A percentile compares a stretch with the other conserved stretches of the same genome.
phyloP scores from a whole-genome alignment of 2,888 invertebrate genomes.

The Xiphydria camelus region DNA sequence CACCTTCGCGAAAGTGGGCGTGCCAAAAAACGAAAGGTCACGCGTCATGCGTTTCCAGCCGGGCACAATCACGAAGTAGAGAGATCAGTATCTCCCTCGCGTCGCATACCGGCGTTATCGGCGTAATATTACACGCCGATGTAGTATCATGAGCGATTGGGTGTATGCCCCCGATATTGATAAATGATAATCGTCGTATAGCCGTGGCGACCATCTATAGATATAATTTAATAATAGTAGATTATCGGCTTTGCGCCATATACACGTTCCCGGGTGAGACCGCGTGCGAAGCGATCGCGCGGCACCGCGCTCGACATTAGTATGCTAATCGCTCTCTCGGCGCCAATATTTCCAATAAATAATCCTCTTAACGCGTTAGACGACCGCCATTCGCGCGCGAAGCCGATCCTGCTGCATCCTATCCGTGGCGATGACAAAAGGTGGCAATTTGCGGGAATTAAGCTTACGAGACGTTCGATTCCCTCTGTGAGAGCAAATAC shows the following conservation, averaged over 20 bases:
- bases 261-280: background rate
- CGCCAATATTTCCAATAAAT: conserved; percentile 37
- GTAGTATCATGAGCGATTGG: conserved; percentile 12
- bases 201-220: conserved; percentile 20
- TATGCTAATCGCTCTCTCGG: conserved; percentile 38
- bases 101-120: conserved; percentile 45
- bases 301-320: conserved; percentile 26
- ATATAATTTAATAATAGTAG: conserved; percentile 49
- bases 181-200: conserved; percentile 43
- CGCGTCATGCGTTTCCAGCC: too few relatives aligned
- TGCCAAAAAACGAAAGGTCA: background rate
- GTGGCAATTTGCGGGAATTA: too few relatives aligned
- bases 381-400: conserved; percentile 9
- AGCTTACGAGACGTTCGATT: too few relatives aligned
- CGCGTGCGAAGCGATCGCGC: conserved; percentile 14
- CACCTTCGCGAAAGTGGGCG: too few relatives aligned
- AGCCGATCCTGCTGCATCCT: too few relatives aligned
- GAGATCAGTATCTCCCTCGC: conserved; percentile 8
- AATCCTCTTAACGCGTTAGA: conserved; percentile 35
- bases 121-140: conserved; percentile 36
- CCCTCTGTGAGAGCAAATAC: background rate
- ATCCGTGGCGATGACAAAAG: too few relatives aligned
- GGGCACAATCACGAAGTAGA: conserved; percentile 2
- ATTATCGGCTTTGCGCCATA: too few relatives aligned
- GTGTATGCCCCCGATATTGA: conserved; percentile 37